Base-by-base conservation (phyloP, 2,888 invertebrate genomes). In the Drosophila mulleri region DNA sequence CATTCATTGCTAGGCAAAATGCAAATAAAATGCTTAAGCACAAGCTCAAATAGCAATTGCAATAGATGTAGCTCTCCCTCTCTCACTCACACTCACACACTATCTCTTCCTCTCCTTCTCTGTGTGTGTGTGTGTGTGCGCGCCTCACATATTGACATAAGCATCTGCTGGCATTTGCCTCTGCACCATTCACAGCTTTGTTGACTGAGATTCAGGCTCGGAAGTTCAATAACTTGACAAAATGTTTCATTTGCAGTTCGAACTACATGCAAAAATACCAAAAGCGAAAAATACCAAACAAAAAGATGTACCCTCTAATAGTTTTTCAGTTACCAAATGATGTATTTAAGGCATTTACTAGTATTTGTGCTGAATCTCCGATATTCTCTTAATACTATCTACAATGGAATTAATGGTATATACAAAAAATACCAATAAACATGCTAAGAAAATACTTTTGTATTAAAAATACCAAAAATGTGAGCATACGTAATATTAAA, bases 1-100 rank as follows among this genome's bases (percentile, higher is more conserved):
- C 88, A 83, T 83, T 83, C 83, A 83, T 87, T 82, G 84, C 80
- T 72, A 50, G 69, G 71, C 79, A 63, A 67, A 81, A 75, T 78
- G 81, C 75, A 83, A 82, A 83, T 84, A 81, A 68, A 80, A 80
- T 67, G 20, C 75, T 80, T 73, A 69, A 76, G 65, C 76, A 68
- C 78, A 66, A 72, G 72, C 59, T 59, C 80, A 78, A 78, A 77
- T 78, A 75, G 52, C 70, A 67, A 63, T 75, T 74, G 74, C 76
- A 74, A 71, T 75, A 59, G 37, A 20, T 35, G 20, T 41, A 7
- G 18, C 18, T 29, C 18, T 29, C 14, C 26, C 54, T 41, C 54
- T 41, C 12, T 41, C 11, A 3, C 39, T n/a, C 39, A 26, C 26
- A 26, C 26, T 1, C 26, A 26, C 26, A 26, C 26, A 26, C 26